phyloP scores from a whole-genome alignment of 2,797 vertebrate species.

The Gouania willdenowi region DNA sequence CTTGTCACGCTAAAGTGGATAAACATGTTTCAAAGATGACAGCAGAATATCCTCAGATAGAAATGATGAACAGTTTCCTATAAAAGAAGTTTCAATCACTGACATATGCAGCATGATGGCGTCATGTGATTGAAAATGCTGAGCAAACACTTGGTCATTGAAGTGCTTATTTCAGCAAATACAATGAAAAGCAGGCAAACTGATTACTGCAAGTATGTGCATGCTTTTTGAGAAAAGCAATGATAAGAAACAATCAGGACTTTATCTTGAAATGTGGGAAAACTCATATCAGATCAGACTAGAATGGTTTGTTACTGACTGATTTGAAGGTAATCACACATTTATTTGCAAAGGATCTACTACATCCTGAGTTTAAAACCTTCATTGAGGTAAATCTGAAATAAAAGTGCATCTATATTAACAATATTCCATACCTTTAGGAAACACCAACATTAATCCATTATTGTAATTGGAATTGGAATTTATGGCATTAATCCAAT shows the following conservation, averaged over 20 bases:
- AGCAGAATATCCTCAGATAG: conserved; percentile 8
- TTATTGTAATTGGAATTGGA: no score
- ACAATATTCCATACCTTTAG: no score
- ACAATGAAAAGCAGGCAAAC: conserved; percentile 25
- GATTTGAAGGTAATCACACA: no score
- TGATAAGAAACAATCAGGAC: conserved; percentile 46
- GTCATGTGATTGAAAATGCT: conserved; percentile 50
- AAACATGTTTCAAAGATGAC: conserved; percentile 28
- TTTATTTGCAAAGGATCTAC: no score
- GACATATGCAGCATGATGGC: conserved; percentile 28
- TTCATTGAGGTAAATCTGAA: no score
- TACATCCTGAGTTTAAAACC: no score
- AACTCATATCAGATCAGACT: conserved; percentile 27
- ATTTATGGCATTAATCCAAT: no score
- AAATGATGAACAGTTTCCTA: background rate
- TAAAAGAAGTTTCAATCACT: conserved; percentile 43
- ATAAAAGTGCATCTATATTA: no score
- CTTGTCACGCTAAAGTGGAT: conserved; percentile 2
- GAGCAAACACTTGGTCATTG: conserved; percentile 41
- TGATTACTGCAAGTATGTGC: conserved; percentile 21
- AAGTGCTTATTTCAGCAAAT: conserved; percentile 37
- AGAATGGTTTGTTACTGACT: no score
- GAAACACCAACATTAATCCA: no score
- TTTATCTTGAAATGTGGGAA: conserved; percentile 39
- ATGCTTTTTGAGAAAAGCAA: conserved; percentile 18